Evolutionary conservation across 2,113 vertebrate species (phyloP).

Genomic region (Vimba vimba): DNA sequence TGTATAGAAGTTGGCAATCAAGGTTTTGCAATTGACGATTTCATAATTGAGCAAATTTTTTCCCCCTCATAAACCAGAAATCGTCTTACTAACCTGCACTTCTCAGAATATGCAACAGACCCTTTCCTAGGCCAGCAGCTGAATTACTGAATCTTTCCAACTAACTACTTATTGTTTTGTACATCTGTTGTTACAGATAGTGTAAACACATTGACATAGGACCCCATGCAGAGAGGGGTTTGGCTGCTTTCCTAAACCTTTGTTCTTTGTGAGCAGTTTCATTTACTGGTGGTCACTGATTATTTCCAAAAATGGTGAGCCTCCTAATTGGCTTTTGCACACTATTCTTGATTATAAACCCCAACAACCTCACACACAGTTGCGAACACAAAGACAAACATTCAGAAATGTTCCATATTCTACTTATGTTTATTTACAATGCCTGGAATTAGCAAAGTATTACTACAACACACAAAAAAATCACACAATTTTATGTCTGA

Average conservation of each 20-base stretch:
- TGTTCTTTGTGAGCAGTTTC: slow-evolving; percentile 47
- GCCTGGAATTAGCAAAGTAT: not conserved
- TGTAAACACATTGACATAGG: slow-evolving; percentile 41
- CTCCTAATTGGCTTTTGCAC: slow-evolving; percentile 45
- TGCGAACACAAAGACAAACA: not conserved
- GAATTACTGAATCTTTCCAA: not conserved
- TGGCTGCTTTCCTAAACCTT: slow-evolving; percentile 40
- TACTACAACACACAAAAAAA: not conserved
- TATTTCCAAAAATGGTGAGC: slow-evolving; percentile 23
- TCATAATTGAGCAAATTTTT: not conserved
- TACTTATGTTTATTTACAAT: not conserved
- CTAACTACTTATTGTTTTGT: slow-evolving; percentile 4
- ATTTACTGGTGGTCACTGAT: slow-evolving; percentile 55
- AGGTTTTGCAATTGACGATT: not conserved
- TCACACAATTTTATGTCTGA: not conserved
- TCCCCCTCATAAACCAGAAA: too few species aligned
- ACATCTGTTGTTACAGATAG: slow-evolving; percentile 48
- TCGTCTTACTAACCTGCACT: not conserved
- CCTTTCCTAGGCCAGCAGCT: not conserved
- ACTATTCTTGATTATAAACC: not conserved
- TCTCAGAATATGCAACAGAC: not conserved
- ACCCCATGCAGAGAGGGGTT: slow-evolving; percentile 41
- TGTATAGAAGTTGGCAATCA: not conserved
- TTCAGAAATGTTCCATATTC: too few species aligned
- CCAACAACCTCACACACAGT: not conserved